A percentile compares a stretch with the other conserved stretches of the same genome.
phyloP scores from a whole-genome alignment of 1,140 invertebrate species.

The Brachionus rubens region DNA sequence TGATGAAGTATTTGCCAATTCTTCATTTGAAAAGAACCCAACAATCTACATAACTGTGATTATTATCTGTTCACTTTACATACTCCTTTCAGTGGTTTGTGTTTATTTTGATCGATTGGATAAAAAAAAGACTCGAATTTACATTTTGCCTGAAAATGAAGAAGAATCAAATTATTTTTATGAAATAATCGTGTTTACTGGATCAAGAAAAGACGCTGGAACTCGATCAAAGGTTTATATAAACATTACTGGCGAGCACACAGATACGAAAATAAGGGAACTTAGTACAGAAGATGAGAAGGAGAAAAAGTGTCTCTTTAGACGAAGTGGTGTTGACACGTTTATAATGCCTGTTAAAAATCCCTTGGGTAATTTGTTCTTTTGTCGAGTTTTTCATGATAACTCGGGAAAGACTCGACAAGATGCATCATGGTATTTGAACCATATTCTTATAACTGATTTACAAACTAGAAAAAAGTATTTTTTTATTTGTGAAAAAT shows the following conservation, averaged over 20 bases:
- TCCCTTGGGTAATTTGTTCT: constrained; percentile 62
- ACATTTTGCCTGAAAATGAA: constrained; percentile 60
- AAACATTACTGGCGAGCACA: background rate
- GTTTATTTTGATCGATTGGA: background rate
- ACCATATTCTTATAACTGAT: constrained; percentile 58
- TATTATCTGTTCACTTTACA: constrained; percentile 60
- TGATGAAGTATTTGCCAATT: constrained; percentile 58
- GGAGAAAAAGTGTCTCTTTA: constrained; percentile 60
- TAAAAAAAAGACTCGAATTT: constrained; percentile 51
- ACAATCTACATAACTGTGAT: constrained; percentile 64
- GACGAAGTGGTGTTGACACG: constrained; percentile 59
- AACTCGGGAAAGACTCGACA: constrained; percentile 59
- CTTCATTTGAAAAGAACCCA: constrained; percentile 63
- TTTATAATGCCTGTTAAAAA: constrained; percentile 64
- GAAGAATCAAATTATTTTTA: constrained; percentile 63
- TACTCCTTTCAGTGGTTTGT: constrained; percentile 55
- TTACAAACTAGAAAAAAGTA: constrained; percentile 58
- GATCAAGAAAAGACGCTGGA: constrained; percentile 60
- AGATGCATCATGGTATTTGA: constrained; percentile 56
- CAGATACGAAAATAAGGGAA: background rate
- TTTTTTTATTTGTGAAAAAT: constrained; percentile 54
- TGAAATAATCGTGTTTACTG: constrained; percentile 63
- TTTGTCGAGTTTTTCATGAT: constrained; percentile 65
- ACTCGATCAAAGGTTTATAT: constrained; percentile 46
- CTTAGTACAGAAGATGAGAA: constrained; percentile 55